phyloP scores from a whole-genome alignment of 1,140 invertebrate species.

The Drosophila pandora region DNA sequence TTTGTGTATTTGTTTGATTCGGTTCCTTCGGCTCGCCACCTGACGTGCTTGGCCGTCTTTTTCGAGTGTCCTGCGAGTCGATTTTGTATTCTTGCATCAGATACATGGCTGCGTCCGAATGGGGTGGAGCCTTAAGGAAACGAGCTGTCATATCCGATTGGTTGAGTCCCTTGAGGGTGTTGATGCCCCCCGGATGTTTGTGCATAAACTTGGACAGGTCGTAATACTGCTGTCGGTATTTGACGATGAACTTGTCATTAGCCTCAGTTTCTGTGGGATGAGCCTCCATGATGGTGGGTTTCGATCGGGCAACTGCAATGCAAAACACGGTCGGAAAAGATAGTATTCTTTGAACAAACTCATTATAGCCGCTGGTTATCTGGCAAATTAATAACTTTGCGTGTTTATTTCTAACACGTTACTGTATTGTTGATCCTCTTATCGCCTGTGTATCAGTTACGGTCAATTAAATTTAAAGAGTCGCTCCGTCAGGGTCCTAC shows the following conservation, averaged over 20 bases:
- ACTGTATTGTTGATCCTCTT: conserved; percentile 19
- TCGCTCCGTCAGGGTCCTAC: background rate
- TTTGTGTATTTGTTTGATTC: conserved; percentile 12
- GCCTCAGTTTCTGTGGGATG: conserved; percentile 15
- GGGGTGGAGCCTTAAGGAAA: conserved; percentile 84
- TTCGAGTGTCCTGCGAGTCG: conserved; percentile 17
- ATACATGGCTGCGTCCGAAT: conserved; percentile 87
- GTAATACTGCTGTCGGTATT: conserved; percentile 85
- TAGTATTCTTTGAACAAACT: background rate
- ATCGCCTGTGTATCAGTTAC: conserved; percentile 24
- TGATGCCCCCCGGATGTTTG: conserved; percentile 87
- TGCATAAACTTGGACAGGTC: conserved; percentile 85
- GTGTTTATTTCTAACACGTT: conserved; percentile 19
- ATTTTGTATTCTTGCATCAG: conserved; percentile 86
- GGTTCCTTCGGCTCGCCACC: conserved; percentile 16
- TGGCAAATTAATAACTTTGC: conserved; percentile 38
- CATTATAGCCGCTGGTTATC: background rate
- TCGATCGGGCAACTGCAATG: conserved; percentile 39
- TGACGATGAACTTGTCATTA: conserved; percentile 83
- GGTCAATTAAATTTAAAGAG: conserved; percentile 19
- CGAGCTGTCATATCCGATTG: conserved; percentile 84
- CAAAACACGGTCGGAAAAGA: conserved; percentile 10
- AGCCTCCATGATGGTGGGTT: conserved; percentile 41
- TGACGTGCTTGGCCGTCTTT: background rate
- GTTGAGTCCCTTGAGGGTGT: conserved; percentile 84